Evolutionary conservation across 2,888 invertebrate species (phyloP).

Genomic region (Octodonta nipae): DNA sequence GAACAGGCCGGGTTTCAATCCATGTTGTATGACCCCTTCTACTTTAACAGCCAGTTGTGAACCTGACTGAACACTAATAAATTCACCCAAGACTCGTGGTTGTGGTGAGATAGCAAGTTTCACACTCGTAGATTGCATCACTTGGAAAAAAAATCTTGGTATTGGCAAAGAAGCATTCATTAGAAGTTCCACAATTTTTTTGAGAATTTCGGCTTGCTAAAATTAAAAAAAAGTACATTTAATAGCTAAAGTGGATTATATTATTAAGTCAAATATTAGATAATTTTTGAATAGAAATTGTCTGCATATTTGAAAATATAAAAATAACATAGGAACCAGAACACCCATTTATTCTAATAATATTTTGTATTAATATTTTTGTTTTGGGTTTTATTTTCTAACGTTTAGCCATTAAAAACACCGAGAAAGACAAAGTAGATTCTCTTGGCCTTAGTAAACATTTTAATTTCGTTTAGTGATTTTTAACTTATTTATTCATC

Average conservation of each 20-base stretch:
- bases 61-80: conserved; percentile 68
- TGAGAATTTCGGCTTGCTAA: conserved; percentile 43
- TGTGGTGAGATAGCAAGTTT: conserved; percentile 73
- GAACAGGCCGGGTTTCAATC: conserved; percentile 51
- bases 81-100: conserved; percentile 66
- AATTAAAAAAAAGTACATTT: conserved; percentile 10
- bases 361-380: too few species aligned
- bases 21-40: conserved; percentile 79
- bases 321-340: too few species aligned
- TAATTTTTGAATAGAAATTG: too few species aligned
- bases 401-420: too few species aligned
- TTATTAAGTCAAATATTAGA: too few species aligned
- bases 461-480: too few species aligned
- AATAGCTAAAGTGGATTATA: too few species aligned
- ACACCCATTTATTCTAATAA: too few species aligned
- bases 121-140: conserved; percentile 66
- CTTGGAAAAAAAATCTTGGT: conserved; percentile 73
- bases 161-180: conserved; percentile 52
- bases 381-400: too few species aligned
- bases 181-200: conserved; percentile 48
- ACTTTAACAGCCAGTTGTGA: conserved; percentile 83
- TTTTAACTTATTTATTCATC: too few species aligned
- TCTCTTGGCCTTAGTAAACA: too few species aligned
- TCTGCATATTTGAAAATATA: background rate
- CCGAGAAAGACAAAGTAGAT: too few species aligned